Percentiles rank a stretch among this genome's conserved stretches.
phyloP scores from a whole-genome alignment of 1,140 invertebrate species.

The Caenorhabditis remanei region DNA sequence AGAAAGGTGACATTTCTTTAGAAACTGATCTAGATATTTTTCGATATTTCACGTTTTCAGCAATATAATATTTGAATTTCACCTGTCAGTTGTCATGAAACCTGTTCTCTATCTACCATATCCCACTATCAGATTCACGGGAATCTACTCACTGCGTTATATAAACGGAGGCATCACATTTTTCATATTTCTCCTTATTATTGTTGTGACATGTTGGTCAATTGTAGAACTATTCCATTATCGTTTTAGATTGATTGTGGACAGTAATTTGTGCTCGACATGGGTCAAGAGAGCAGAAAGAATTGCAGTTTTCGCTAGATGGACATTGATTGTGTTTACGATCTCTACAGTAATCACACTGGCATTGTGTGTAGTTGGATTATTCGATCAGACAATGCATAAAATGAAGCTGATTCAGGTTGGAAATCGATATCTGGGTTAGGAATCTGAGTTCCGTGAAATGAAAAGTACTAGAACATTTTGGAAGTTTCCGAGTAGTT shows the following conservation, averaged over 20 bases:
- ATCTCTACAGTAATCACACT: background rate
- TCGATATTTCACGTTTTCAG: background rate
- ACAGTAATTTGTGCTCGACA: background rate
- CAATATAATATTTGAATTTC: constrained; percentile 9
- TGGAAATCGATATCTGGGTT: no score
- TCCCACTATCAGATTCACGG: background rate
- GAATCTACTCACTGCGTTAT: background rate
- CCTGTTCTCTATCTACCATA: background rate
- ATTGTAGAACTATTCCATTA: constrained; percentile 16
- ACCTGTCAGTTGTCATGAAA: constrained; percentile 14
- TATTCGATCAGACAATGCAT: constrained; percentile 6
- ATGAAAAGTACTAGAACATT: no score
- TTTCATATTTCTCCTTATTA: background rate
- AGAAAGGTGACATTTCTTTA: background rate
- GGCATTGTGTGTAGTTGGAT: background rate
- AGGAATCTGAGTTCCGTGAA: no score
- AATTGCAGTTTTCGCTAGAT: background rate
- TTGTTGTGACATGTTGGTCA: constrained; percentile 13
- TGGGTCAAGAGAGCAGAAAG: background rate
- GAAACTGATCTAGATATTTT: background rate
- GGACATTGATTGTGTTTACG: background rate
- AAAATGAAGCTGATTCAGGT: background rate
- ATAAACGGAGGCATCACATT: background rate
- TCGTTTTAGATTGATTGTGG: background rate
- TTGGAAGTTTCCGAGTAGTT: no score